Percentiles rank a stretch among this genome's conserved stretches.
Evolutionary conservation across 2,113 vertebrate species (phyloP).

Genomic region (Glareola pratincola): DNA sequence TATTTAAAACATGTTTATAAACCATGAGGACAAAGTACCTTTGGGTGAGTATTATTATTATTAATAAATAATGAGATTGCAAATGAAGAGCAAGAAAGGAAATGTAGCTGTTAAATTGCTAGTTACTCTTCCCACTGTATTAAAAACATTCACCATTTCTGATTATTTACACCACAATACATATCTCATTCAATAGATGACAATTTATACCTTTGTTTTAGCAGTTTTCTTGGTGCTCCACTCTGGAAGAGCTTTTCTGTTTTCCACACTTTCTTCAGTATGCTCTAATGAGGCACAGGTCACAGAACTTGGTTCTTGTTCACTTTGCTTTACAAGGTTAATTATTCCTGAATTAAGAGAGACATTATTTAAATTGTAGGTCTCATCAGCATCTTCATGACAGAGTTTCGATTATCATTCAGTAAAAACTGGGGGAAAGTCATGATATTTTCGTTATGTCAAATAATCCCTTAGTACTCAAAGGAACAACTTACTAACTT

Average conservation of each 20-base stretch:
- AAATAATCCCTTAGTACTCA: neutral
- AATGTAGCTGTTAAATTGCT: neutral
- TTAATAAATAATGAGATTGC: neutral
- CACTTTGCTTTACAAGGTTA: slow-evolving; percentile 61
- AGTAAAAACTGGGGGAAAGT: neutral
- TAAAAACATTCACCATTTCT: neutral
- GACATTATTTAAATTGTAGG: slow-evolving; percentile 19
- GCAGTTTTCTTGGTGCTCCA: slow-evolving; percentile 42
- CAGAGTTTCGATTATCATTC: neutral
- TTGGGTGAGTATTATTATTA: neutral
- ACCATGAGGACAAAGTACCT: neutral
- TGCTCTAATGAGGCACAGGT: slow-evolving; percentile 61
- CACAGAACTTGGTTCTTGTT: slow-evolving; percentile 36
- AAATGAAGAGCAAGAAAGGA: neutral
- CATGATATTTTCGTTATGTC: neutral
- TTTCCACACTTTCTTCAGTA: slow-evolving; percentile 7
- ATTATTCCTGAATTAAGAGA: slow-evolving; percentile 70
- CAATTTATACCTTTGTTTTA: slow-evolving; percentile 65
- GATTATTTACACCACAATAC: neutral
- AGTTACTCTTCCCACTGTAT: neutral
- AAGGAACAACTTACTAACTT: neutral
- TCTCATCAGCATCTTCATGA: neutral
- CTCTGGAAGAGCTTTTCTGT: slow-evolving; percentile 41
- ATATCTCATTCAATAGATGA: neutral
- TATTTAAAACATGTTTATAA: neutral